Evolutionary conservation across 1,140 invertebrate species (phyloP).

Genomic region (Pteromalus puparum): DNA sequence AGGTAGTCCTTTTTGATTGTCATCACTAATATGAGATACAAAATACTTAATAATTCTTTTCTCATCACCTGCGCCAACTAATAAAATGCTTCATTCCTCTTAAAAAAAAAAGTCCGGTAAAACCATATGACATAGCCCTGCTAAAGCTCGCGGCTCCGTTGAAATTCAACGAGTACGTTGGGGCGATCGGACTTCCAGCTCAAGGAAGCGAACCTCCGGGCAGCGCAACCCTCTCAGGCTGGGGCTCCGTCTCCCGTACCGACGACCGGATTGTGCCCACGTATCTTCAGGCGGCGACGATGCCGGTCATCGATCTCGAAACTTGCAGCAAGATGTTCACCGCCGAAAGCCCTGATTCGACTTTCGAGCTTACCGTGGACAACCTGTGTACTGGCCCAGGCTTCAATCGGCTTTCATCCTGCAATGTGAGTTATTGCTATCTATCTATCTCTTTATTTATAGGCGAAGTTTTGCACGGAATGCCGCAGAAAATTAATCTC

Average conservation of each 20-base stretch:
- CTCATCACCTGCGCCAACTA: too few relatives aligned
- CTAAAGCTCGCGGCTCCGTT: conserved; percentile 77
- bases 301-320: conserved; percentile 59
- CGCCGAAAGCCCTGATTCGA: conserved; percentile 52
- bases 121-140: conserved; percentile 81
- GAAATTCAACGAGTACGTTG: conserved; percentile 74
- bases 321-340: conserved; percentile 56
- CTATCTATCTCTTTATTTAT: too few relatives aligned
- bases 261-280: conserved; percentile 49
- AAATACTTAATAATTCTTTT: too few relatives aligned
- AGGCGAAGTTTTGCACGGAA: too few relatives aligned
- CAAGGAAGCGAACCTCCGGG: conserved; percentile 61
- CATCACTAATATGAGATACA: too few relatives aligned
- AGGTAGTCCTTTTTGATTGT: too few relatives aligned
- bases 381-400: conserved; percentile 80
- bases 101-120: conserved; percentile 65
- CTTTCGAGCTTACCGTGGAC: conserved; percentile 57
- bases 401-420: conserved; percentile 76
- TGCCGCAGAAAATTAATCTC: too few relatives aligned
- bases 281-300: conserved; percentile 58
- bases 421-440: conserved; percentile 73
- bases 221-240: conserved; percentile 71
- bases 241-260: conserved; percentile 70
- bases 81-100: neutral
- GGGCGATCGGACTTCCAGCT: conserved; percentile 73